These are phyloP conservation scores for Saccostrea cuccullata DNA, from an alignment of 1,140 invertebrate species.

Conservation along the genomic window DNA sequence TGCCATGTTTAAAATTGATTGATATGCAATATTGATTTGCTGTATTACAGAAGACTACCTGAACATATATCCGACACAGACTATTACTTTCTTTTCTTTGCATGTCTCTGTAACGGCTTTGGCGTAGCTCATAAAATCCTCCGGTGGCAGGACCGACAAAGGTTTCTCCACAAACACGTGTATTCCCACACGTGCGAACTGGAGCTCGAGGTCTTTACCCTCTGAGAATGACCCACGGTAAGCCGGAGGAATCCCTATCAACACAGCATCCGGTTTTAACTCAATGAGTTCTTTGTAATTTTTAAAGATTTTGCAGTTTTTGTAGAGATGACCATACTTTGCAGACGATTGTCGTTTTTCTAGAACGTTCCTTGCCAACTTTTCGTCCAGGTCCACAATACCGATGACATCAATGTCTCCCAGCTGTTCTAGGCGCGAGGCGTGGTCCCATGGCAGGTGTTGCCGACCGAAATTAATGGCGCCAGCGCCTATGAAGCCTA, in stretches of 20 bases:
- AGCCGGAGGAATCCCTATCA: slow-evolving; percentile 54
- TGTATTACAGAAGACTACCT: slow-evolving; percentile 34
- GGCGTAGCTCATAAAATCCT: slow-evolving; percentile 49
- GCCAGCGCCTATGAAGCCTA: slow-evolving; percentile 55
- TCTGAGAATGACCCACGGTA: slow-evolving; percentile 45
- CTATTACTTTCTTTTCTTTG: slow-evolving; percentile 50
- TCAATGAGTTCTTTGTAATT: slow-evolving; percentile 40
- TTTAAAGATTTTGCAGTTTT: slow-evolving; percentile 48
- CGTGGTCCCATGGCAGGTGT: slow-evolving; percentile 54
- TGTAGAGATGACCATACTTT: slow-evolving; percentile 36
- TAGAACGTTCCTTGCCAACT: slow-evolving; percentile 34
- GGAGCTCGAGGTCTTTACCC: slow-evolving; percentile 49
- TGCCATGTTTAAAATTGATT: no score
- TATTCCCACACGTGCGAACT: slow-evolving; percentile 50
- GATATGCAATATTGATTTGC: no score
- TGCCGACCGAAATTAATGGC: slow-evolving; percentile 54
- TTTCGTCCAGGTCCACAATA: slow-evolving; percentile 53
- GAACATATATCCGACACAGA: slow-evolving; percentile 59
- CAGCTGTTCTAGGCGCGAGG: slow-evolving; percentile 48
- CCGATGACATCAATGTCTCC: slow-evolving; percentile 52
- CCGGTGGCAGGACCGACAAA: slow-evolving; percentile 53
- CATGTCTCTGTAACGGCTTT: slow-evolving; percentile 31
- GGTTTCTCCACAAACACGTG: slow-evolving; percentile 60
- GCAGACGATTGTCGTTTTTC: slow-evolving; percentile 32
- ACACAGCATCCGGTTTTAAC: slow-evolving; percentile 52